Percentiles rank a stretch among this genome's conserved stretches.
These are phyloP conservation scores for Drosophila phalerata DNA, from an alignment of 2,888 invertebrate species.

Conservation along the genomic window DNA sequence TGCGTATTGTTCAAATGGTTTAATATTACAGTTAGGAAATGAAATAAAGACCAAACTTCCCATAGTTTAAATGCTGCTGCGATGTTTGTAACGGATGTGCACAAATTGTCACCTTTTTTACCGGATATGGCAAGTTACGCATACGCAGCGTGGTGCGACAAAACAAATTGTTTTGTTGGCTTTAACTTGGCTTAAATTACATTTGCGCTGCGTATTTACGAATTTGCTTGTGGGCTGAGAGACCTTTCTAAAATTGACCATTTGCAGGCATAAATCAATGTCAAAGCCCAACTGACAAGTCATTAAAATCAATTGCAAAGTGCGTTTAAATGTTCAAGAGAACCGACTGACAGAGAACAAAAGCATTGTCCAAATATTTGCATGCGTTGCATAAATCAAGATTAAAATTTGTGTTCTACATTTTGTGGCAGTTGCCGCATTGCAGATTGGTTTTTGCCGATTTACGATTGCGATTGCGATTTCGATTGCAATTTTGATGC, in stretches of 20 bases:
- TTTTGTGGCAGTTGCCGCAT: constrained; percentile 15
- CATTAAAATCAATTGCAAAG: constrained; percentile 69
- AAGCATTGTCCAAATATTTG: constrained; percentile 78
- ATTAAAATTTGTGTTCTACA: constrained; percentile 66
- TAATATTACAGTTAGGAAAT: constrained; percentile 48
- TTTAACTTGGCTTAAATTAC: constrained; percentile 49
- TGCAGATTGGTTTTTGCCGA: constrained; percentile 15
- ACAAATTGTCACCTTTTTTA: constrained; percentile 6
- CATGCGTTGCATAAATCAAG: constrained; percentile 74
- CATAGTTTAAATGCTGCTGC: constrained; percentile 17
- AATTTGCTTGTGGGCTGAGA: constrained; percentile 26
- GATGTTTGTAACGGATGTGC: constrained; percentile 30
- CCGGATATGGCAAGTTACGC: constrained; percentile 62
- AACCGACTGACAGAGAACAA: constrained; percentile 21
- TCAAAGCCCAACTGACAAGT: constrained; percentile 66
- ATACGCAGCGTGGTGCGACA: constrained; percentile 65
- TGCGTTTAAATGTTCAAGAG: constrained; percentile 67
- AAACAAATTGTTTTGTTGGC: not conserved
- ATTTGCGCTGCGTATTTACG: constrained; percentile 28
- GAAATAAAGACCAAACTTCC: constrained; percentile 46
- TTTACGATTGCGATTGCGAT: constrained; percentile 11
- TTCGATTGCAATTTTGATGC: constrained; percentile 27
- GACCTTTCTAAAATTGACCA: constrained; percentile 56
- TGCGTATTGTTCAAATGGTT: constrained; percentile 10
- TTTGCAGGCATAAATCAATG: constrained; percentile 66